These are phyloP conservation scores for Drosophila imparisetae DNA, from an alignment of 2,888 invertebrate genomes.

Conservation along the genomic window DNA sequence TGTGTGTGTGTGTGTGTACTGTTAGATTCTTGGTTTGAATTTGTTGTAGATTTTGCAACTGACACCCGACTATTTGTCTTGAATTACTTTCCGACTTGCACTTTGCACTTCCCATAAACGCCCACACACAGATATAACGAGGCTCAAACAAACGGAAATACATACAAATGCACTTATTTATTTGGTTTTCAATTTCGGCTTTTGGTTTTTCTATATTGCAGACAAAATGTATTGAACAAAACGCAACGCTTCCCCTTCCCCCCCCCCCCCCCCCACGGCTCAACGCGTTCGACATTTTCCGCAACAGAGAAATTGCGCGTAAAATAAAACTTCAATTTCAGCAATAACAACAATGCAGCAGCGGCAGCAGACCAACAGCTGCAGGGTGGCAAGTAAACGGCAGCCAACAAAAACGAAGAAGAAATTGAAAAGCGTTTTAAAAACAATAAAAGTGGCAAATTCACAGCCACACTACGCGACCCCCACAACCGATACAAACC, in stretches of 20 bases:
- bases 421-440: slow-evolving; percentile 76
- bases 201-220: slow-evolving; percentile 49
- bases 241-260: neutral
- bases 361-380: slow-evolving; percentile 1
- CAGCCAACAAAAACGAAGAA: slow-evolving; percentile 33
- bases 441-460: slow-evolving; percentile 78
- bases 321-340: slow-evolving; percentile 74
- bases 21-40: slow-evolving; percentile 30
- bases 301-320: slow-evolving; percentile 75
- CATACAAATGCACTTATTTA: slow-evolving; percentile 51
- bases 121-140: slow-evolving; percentile 21
- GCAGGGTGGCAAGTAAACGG: slow-evolving; percentile 11
- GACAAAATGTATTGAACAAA: slow-evolving; percentile 48
- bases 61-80: slow-evolving; percentile 66
- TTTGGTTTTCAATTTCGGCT: slow-evolving; percentile 60
- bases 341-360: slow-evolving; percentile 48
- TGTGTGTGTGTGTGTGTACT: slow-evolving; percentile 3
- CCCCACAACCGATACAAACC: neutral
- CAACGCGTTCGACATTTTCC: neutral
- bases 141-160: slow-evolving; percentile 2
- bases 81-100: slow-evolving; percentile 67
- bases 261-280: neutral
- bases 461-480: slow-evolving; percentile 49
- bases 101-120: slow-evolving; percentile 37
- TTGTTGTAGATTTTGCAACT: slow-evolving; percentile 62